Base-by-base conservation (phyloP, 37 sponge, comb jelly and placozoan genomes). In the Lycopodina hypogea region DNA sequence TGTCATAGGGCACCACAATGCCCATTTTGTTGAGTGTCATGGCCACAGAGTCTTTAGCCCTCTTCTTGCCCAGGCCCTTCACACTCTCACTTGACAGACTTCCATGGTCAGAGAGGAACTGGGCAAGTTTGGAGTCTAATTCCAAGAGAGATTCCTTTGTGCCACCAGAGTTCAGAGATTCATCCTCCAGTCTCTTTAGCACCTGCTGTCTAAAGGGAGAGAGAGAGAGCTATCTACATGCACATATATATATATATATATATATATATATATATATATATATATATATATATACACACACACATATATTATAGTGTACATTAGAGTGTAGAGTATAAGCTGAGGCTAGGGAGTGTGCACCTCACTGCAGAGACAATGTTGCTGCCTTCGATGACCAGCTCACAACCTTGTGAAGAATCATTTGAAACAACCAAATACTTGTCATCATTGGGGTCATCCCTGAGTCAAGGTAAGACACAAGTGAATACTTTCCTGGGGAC, bases 1-100 rank as follows among this genome's bases (percentile, higher is more conserved):
- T 61, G 64, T 89, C 85, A 78, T 84, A 82, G 1, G 92, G 92
- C 2, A 95, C 96, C 0, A 84, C 78, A 33, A 95, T 89, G 23
- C 96, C 96, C 37, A 87, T 81, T 68, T 76, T 71, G 84, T 93
- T 78, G 41, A 93, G 78, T 34, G 82, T 78, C 22, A 38, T 74
- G 3, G 87, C 84, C 18, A 86, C 81, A 6, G 83, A 53, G 41
- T 65, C 32, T 50, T 79, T 87, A 63, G 56, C 72, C 29, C 91
- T 69, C 29, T 62, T 42, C 60, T 86, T 81, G 0, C 17, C 24
- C 0, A 82, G 48, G 1, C 56, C 81, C 58, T 80, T 80, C 34
- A 55, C 48, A 34, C 30, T 58, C 40, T 24, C 38, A 57, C 51
- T 29, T 4, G 39, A 9, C 3, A 81, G 21, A 42, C 21, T 11